Evolutionary conservation across 2,113 vertebrate genomes (phyloP).

Genomic region (Aptenodytes patagonicus): DNA sequence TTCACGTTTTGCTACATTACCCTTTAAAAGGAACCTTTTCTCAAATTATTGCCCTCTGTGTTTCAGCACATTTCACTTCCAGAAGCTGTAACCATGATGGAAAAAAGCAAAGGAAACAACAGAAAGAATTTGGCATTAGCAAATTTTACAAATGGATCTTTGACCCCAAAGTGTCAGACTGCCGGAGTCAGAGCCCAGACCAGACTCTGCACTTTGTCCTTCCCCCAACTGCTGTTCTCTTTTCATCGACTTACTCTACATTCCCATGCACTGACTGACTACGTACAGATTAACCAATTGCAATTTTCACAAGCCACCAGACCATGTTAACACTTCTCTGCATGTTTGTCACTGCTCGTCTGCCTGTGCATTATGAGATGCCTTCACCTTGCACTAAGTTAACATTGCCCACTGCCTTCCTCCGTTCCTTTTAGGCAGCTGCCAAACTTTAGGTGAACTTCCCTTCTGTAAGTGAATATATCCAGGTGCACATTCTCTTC

Average conservation of each 20-base stretch:
- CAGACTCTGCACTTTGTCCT: background rate
- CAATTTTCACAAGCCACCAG: background rate
- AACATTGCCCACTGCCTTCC: background rate
- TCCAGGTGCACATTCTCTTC: background rate
- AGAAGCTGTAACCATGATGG: background rate
- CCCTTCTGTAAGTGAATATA: background rate
- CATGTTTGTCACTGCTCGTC: too few species aligned
- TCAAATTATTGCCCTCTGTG: background rate
- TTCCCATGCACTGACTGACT: background rate
- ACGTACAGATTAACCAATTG: fast-evolving
- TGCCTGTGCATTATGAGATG: background rate
- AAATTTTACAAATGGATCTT: background rate
- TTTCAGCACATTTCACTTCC: background rate
- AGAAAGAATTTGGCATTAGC: background rate
- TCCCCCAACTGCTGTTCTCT: background rate
- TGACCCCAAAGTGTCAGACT: background rate
- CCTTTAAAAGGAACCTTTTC: background rate
- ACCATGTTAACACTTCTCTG: background rate
- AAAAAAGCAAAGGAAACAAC: background rate
- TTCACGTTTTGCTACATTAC: background rate
- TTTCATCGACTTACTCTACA: background rate
- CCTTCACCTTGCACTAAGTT: background rate
- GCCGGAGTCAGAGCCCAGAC: background rate
- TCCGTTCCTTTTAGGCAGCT: background rate
- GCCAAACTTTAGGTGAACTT: background rate